These are phyloP conservation scores for Nomia melanderi DNA, from an alignment of 1,140 invertebrate genomes.

Conservation along the genomic window DNA sequence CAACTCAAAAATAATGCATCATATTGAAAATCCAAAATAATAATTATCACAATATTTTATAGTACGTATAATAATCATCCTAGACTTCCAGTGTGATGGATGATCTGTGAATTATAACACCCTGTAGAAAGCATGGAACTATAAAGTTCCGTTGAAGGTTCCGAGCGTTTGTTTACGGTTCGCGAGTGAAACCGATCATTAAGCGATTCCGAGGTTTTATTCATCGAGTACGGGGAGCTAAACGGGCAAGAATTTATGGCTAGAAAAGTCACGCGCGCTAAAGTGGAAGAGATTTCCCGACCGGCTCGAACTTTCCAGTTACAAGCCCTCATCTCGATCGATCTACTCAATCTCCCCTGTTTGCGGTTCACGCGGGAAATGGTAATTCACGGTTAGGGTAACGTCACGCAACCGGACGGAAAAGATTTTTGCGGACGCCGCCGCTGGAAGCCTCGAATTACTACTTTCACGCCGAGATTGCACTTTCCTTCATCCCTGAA, in stretches of 20 bases:
- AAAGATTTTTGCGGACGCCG: not conserved
- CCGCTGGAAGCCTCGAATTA: conserved; percentile 2
- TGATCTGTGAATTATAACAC: too few relatives aligned
- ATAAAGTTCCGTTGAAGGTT: not conserved
- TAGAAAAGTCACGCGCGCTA: not conserved
- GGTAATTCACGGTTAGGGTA: conserved; percentile 14
- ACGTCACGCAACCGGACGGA: conserved; percentile 11
- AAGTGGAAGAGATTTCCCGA: not conserved
- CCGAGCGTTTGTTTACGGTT: not conserved
- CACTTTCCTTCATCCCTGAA: not conserved
- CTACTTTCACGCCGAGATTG: conserved; percentile 12
- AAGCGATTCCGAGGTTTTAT: not conserved
- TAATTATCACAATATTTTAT: too few relatives aligned
- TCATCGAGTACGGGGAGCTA: not conserved
- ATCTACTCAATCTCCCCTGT: not conserved
- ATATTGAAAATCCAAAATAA: too few relatives aligned
- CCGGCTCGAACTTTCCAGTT: not conserved
- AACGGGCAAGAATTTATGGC: not conserved
- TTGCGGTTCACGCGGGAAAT: conserved; percentile 1
- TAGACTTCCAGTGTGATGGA: too few relatives aligned
- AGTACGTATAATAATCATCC: too few relatives aligned
- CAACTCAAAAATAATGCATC: too few relatives aligned
- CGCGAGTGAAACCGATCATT: not conserved
- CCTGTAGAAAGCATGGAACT: too few relatives aligned
- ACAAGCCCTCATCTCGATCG: not conserved